Base-by-base conservation (phyloP, 2,797 vertebrate genomes). In the Anabacerthia variegaticeps region DNA sequence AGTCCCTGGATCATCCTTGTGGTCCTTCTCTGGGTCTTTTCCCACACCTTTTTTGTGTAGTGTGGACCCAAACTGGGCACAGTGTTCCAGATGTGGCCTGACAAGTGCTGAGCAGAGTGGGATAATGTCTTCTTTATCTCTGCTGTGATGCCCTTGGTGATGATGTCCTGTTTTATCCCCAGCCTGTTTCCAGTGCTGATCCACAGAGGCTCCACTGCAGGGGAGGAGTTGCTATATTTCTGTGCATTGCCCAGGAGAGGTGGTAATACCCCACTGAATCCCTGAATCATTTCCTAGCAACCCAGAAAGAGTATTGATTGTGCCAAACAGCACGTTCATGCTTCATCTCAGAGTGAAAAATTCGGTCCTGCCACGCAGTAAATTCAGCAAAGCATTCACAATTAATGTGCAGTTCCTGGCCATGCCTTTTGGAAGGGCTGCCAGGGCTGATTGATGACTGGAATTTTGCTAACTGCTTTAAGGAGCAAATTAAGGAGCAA, bases 311-410 rank as follows among this genome's bases (percentile, higher is more conserved):
- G 54, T 43, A 77, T 46, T 54, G 93, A 74, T 77, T 52, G 51
- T 67, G 54, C 89, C 82, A 73, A 54, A 16, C 14, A 56, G 46
- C 12, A 0, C 30, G 10, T 36, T 26, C 52, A 3, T 67, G 55
- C 80, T 84, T 83, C 88, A 77, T 62, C 76, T 72, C 46, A 13
- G 87, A 27, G 73, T 95, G 95, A 97, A 88, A 86, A 94, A 96
- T 93, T 68, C 2, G 0, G 34, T 62, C 46, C 88, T 75, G 88
- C 88, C 92, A 23, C 3, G 69, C 82, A 80, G 91, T 83, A 95
- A 95, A 95, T 88, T 46, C 89, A 94, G 91, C 82, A 85, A 93
- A 83, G 87, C 69, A 41, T 77, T 63, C 79, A 32, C 94, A 77
- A 93, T 95, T 83, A 95, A 67, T 56, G 76, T 1, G 5, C 88